phyloP scores from a whole-genome alignment of 2,797 vertebrate species.

The Syngnathus acus region DNA sequence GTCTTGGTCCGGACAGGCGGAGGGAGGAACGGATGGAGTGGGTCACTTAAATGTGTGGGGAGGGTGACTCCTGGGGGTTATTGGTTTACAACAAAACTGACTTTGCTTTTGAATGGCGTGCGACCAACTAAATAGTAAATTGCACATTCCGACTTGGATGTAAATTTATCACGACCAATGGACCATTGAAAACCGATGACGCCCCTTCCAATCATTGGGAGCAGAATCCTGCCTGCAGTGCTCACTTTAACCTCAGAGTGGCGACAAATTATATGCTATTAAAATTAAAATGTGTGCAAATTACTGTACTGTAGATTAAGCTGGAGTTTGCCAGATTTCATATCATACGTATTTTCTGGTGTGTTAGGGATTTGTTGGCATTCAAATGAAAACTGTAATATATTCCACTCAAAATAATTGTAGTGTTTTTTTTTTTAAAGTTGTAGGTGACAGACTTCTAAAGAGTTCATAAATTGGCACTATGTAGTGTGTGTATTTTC shows the following conservation, averaged over 20 bases:
- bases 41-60: background rate
- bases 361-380: no score
- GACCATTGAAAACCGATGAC: no score
- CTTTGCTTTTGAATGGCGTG: background rate
- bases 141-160: background rate
- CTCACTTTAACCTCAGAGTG: conserved; percentile 48
- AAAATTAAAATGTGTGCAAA: background rate
- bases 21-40: background rate
- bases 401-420: background rate
- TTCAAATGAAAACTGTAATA: no score
- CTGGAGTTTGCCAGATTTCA: no score
- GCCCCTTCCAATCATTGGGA: background rate
- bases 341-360: no score
- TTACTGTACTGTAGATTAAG: background rate
- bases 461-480: background rate
- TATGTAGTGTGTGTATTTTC: background rate
- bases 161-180: background rate
- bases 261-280: conserved; percentile 54
- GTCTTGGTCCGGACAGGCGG: background rate
- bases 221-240: conserved; percentile 19
- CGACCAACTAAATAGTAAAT: background rate
- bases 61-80: background rate
- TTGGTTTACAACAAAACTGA: background rate
- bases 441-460: background rate
- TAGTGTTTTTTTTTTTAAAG: background rate